Base-by-base conservation (phyloP, 1,140 invertebrate genomes). In the Globodera rostochiensis region DNA sequence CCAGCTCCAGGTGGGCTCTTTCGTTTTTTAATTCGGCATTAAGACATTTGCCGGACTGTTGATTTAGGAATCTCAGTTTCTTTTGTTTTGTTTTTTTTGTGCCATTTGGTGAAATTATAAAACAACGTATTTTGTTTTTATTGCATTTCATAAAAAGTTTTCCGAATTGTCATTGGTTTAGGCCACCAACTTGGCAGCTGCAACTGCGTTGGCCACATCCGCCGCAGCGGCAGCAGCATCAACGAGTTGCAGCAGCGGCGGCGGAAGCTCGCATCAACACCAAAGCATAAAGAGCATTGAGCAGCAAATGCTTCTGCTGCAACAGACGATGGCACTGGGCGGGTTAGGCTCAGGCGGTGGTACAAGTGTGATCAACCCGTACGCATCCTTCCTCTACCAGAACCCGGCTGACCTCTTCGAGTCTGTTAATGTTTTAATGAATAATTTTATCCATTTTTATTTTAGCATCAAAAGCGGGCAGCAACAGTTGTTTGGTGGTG, bases 361-460 rank as follows among this genome's bases (percentile, higher is more conserved):
- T 6, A 25, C 36, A 0, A 66, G 49, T 36, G 19, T 36, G 49
- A 66, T 11, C 64, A 21, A 75, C 19, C 53, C 74, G 36, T 57
- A 75, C 74, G 74, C 53, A 15, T 13, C 46, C 6, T 60, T 60
- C 21, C 74, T 57, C 45, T 67, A 67, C 74, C 74, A 75, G 53
- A 66, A 75, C 13, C 45, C 74, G 46, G 36, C 74, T 19, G 64
- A 75, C 1, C 73, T 69, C 8, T 69, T 69, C 4, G 67, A 45
- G 67, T 69, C 7, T 4, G 67, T 45, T 4, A n/a, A 11, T 69
- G 67, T 25, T 4, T 3, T 69, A 13, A 13, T 53, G 8, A 13
- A 8, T 13, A 69, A 13, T 69, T 45, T 9, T 45, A 69, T 69
- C 67, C 3, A 3, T 5, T 69, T 6, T 8, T 9, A 7, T 69